Evolutionary conservation across 2,113 vertebrate genomes (phyloP).

Genomic region (Zosterops lateralis): DNA sequence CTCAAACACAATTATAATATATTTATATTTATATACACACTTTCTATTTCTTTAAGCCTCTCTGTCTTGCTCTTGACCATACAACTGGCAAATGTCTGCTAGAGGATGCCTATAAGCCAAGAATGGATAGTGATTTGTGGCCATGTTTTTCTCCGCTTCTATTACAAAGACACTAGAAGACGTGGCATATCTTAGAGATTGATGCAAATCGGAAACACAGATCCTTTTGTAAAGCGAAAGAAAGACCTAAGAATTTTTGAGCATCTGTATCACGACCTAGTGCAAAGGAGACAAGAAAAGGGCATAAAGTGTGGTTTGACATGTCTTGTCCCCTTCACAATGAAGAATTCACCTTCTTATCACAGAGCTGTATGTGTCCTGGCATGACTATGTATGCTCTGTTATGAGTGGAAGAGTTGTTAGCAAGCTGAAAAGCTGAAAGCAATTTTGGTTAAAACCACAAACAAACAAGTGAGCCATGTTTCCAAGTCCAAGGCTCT

Average conservation of each 20-base stretch:
- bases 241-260: not conserved
- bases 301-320: not conserved
- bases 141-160: not conserved
- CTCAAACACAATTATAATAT: not conserved
- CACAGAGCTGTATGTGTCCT: not conserved
- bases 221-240: not conserved
- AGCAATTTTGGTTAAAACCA: conserved; percentile 41
- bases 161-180: not conserved
- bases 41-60: not conserved
- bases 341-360: not conserved
- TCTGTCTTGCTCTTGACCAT: not conserved
- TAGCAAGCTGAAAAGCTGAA: conserved; percentile 21
- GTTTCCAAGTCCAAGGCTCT: not conserved
- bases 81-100: not conserved
- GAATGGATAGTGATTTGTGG: not conserved
- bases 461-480: not conserved
- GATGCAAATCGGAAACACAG: not conserved
- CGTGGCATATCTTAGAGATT: not conserved
- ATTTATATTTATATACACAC: not conserved
- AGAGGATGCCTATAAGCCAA: not conserved
- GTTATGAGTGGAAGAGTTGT: not conserved
- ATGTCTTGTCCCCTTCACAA: not conserved
- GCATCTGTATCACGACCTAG: not conserved
- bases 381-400: not conserved
- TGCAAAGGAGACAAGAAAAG: not conserved